Evolutionary conservation across 2,888 invertebrate species (phyloP).

Genomic region (Dioctria rufipes): DNA sequence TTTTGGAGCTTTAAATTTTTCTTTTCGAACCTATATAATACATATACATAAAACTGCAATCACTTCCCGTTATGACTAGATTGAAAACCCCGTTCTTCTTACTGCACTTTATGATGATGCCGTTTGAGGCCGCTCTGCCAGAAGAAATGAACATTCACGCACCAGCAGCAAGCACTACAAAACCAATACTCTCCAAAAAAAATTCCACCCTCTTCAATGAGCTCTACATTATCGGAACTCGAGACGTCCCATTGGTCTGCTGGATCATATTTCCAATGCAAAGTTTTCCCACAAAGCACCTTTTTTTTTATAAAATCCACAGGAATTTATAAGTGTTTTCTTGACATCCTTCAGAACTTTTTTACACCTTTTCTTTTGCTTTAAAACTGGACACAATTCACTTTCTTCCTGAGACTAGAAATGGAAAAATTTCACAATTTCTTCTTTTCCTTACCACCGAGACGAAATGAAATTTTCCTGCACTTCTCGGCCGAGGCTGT

Average conservation of each 20-base stretch:
- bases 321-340: neutral
- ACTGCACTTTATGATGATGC: neutral
- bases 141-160: slow-evolving; percentile 31
- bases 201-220: slow-evolving; percentile 6
- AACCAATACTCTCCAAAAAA: neutral
- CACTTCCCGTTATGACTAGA: slow-evolving; percentile 10
- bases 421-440: slow-evolving; percentile 4
- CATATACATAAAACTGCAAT: neutral
- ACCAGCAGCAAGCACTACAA: slow-evolving; percentile 4
- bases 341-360: slow-evolving; percentile 10
- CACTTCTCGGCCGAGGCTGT: slow-evolving; percentile 41
- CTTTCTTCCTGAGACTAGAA: neutral
- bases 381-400: neutral
- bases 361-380: neutral
- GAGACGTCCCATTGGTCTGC: slow-evolving; percentile 13
- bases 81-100: slow-evolving; percentile 9
- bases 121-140: neutral
- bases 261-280: slow-evolving; percentile 24
- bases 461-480: slow-evolving; percentile 27
- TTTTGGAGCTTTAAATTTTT: slow-evolving; percentile 33
- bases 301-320: slow-evolving; percentile 17
- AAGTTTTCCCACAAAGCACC: slow-evolving; percentile 3
- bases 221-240: slow-evolving; percentile 17
- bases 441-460: slow-evolving; percentile 31
- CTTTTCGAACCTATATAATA: neutral